These are phyloP conservation scores for Buphagus erythrorhynchus DNA, from an alignment of 2,797 vertebrate species.

Conservation along the genomic window DNA sequence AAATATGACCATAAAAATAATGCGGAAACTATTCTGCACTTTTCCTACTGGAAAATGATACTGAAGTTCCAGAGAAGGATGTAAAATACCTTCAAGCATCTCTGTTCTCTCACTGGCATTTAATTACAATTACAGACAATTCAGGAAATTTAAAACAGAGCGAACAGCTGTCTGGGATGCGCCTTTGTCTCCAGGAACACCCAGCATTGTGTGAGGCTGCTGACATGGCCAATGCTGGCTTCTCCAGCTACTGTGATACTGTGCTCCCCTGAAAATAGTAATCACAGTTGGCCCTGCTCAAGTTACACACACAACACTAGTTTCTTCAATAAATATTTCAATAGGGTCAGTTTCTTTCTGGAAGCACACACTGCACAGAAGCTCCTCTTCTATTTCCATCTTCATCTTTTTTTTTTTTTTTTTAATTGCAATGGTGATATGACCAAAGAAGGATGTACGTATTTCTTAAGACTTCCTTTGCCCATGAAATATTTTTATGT, in stretches of 20 bases:
- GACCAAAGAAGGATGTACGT: background rate
- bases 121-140: background rate
- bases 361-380: background rate
- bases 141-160: background rate
- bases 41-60: background rate
- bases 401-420: too few relatives aligned
- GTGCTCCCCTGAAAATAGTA: background rate
- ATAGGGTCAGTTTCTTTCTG: background rate
- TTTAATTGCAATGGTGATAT: background rate
- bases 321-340: background rate
- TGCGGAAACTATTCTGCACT: background rate
- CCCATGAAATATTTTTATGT: background rate
- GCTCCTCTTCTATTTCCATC: background rate
- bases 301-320: background rate
- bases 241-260: background rate
- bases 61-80: background rate
- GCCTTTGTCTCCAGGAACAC: background rate
- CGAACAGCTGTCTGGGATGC: background rate
- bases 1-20: background rate
- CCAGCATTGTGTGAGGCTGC: background rate
- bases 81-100: background rate
- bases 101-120: background rate
- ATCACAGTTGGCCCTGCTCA: background rate
- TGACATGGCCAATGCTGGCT: background rate
- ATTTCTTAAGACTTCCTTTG: background rate